A percentile compares a stretch with the other conserved stretches of the same genome.
phyloP scores from a whole-genome alignment of 2,113 vertebrate genomes.

The Petromus typicus region DNA sequence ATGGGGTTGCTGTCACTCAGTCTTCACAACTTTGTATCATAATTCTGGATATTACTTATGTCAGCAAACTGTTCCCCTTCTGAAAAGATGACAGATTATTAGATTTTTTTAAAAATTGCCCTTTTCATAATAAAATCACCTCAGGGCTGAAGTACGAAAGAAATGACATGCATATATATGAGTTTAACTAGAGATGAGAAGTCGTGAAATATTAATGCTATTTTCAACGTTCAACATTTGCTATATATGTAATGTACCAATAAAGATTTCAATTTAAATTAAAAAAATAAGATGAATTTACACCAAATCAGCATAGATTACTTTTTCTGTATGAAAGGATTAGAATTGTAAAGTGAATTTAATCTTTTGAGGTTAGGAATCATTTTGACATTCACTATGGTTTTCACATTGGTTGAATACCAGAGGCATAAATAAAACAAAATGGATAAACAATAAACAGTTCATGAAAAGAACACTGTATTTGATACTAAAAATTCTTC shows the following conservation, averaged over 20 bases:
- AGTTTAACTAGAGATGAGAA: constrained; percentile 58
- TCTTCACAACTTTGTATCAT: not conserved
- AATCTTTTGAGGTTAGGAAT: not conserved
- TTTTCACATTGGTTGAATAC: not conserved
- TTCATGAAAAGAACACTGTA: not conserved
- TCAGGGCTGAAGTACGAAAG: constrained; percentile 29
- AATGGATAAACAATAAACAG: not conserved
- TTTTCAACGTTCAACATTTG: constrained; percentile 20
- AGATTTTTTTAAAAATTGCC: constrained; percentile 48
- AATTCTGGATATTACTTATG: constrained; percentile 4
- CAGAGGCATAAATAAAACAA: not conserved
- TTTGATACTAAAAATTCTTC: not conserved
- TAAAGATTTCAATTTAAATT: no score
- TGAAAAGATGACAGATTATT: constrained; percentile 43
- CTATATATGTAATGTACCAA: no score
- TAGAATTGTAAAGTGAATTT: not conserved
- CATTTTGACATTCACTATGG: not conserved
- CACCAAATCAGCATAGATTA: not conserved
- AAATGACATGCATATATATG: not conserved
- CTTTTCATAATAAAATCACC: constrained; percentile 56
- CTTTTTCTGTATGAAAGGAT: not conserved
- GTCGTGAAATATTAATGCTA: constrained; percentile 66
- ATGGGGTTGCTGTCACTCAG: not conserved
- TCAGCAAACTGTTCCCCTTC: constrained; percentile 56
- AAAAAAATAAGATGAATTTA: constrained; percentile 29